Evolutionary conservation across 2,888 invertebrate species (phyloP).

Genomic region (Synergus umbraculus): DNA sequence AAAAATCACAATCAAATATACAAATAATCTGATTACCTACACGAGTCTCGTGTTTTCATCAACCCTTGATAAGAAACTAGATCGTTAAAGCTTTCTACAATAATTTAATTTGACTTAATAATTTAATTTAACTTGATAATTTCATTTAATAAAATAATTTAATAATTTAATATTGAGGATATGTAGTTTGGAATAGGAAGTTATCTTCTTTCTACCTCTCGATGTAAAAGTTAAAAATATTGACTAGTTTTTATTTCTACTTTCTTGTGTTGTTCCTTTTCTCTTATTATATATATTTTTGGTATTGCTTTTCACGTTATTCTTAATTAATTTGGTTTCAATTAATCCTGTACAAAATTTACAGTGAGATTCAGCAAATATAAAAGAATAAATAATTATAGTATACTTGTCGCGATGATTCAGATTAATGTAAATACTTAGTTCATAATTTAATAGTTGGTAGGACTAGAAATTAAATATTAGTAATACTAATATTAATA

Average conservation of each 20-base stretch:
- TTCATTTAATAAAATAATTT: background rate
- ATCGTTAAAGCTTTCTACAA: background rate
- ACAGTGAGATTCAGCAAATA: background rate
- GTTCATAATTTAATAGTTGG: slow-evolving; percentile 1
- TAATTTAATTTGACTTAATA: background rate
- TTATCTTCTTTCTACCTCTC: slow-evolving; percentile 10
- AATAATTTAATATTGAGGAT: slow-evolving; percentile 13
- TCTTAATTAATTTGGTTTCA: slow-evolving; percentile 27
- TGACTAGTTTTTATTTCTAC: slow-evolving; percentile 25
- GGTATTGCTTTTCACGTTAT: too few relatives aligned
- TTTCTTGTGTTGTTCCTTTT: background rate
- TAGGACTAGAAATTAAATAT: background rate
- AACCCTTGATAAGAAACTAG: background rate
- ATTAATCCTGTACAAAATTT: slow-evolving; percentile 26
- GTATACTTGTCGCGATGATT: background rate
- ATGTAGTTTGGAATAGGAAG: slow-evolving; percentile 11
- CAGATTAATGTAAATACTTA: background rate
- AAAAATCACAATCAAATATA: background rate
- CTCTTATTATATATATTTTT: background rate
- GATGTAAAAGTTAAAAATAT: slow-evolving; percentile 32
- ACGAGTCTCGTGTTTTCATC: background rate
- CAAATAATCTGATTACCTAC: background rate
- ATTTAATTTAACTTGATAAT: background rate
- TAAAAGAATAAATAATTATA: slow-evolving; percentile 3
- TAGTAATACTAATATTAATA: slow-evolving; percentile 1